Evolutionary conservation across 2,113 vertebrate species (phyloP).

Genomic region (Pachyramphus minor): DNA sequence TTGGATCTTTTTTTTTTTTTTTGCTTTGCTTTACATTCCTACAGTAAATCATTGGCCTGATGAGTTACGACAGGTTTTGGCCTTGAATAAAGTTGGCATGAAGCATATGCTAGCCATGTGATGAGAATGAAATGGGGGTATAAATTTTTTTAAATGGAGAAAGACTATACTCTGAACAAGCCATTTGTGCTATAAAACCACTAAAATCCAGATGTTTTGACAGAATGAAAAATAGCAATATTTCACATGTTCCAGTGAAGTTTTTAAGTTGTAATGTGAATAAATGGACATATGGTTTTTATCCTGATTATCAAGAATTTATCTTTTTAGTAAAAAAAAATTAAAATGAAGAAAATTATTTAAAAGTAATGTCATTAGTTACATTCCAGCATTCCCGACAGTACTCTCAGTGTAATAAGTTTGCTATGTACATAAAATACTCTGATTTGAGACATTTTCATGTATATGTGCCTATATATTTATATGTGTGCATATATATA

Average conservation of each 20-base stretch:
- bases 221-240: constrained; percentile 17
- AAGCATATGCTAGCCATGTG: constrained; percentile 46
- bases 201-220: constrained; percentile 62
- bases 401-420: background rate
- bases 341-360: background rate
- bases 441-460: background rate
- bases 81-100: constrained; percentile 36
- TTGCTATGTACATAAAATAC: background rate
- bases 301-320: background rate
- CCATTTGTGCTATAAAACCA: constrained; percentile 37
- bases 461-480: background rate
- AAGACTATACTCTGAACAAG: constrained; percentile 38
- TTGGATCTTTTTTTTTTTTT: background rate
- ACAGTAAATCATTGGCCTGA: background rate
- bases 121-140: constrained; percentile 34
- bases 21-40: background rate
- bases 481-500: background rate
- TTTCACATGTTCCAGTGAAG: background rate
- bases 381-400: background rate
- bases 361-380: background rate
- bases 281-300: background rate
- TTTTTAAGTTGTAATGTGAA: background rate
- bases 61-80: constrained; percentile 33
- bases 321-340: background rate
- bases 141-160: constrained; percentile 30